Evolutionary conservation across 2,113 vertebrate genomes (phyloP), one percentile per base, ranked within the genome.

Genomic region (Atrichornis clamosus): DNA sequence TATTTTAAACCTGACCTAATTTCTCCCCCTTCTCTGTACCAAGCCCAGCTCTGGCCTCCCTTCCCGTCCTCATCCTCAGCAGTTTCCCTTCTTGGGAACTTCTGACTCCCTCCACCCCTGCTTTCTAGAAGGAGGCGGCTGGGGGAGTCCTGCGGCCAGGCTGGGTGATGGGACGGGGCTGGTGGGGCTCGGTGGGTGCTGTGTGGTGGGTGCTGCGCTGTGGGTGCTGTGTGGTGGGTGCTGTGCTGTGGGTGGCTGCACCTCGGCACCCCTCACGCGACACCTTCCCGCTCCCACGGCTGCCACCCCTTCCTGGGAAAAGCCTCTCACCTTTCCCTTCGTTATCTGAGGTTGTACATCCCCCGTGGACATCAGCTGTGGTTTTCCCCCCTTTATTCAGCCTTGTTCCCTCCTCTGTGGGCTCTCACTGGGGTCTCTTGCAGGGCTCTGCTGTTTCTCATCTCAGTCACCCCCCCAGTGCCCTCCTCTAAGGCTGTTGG

Each of bases 1-100:
- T 98, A 98, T 98, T 98, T 98, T 98, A 96, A 97, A 98, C 94
- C 82, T 90, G 67, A 86, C 96, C 97, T 96, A 77, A 97, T 97
- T 97, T 97, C 84, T 95, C 91, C 82, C 73, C 67, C 39, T 10
- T 92, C 92, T 75, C 64, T n/a, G 76, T 91, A 56, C 27, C 15
- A 3, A 33, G 47, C 52, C 26, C 14, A 3, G 37, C 62, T 59
- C 41, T 47, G 74, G 46, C 53, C 69, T n/a, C 60, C 50, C 83
- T 94, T 89, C 88, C 82, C 75, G 55, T 78, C 91, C 52, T 50
- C 14, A 4, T 46, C 64, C 65, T 84, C 20, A 1, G 49, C 70
- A 55, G 41, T 62, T 83, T 72, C 64, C 11, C 16, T 42, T 52
- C 21, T 44, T 1, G 0, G 63, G 47, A 60, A 27, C 6, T 95